Evolutionary conservation across 2,113 vertebrate species (phyloP).

Genomic region (Oxyruncus cristatus): DNA sequence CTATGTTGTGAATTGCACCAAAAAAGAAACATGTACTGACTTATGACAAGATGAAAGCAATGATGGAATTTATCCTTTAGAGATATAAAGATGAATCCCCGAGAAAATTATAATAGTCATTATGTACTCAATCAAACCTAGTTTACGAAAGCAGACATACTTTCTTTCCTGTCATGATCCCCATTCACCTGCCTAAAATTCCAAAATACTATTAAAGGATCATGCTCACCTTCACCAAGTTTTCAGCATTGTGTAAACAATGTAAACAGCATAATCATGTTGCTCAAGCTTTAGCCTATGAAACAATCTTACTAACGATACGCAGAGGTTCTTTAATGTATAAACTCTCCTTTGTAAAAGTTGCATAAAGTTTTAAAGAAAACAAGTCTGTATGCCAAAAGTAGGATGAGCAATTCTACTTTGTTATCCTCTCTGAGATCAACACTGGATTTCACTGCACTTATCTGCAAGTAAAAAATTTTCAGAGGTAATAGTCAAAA

Average conservation of each 20-base stretch:
- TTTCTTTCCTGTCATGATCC: neutral
- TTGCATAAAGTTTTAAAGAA: neutral
- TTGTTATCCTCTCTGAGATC: neutral
- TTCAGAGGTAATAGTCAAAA: neutral
- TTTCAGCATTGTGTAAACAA: neutral
- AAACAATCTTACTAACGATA: neutral
- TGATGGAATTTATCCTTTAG: neutral
- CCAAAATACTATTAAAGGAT: neutral
- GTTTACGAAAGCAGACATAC: neutral
- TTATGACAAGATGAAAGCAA: neutral
- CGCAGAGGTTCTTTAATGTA: neutral
- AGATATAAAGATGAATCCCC: neutral
- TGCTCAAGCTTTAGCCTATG: neutral
- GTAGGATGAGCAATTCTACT: neutral
- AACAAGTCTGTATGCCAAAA: neutral
- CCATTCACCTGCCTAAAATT: neutral
- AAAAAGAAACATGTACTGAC: neutral
- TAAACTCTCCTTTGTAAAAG: neutral
- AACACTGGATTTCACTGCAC: neutral
- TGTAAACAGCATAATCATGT: neutral
- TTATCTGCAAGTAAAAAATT: neutral
- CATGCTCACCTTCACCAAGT: neutral
- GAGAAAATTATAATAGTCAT: neutral
- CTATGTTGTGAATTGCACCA: neutral
- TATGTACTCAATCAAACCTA: neutral